A percentile compares a stretch with the other conserved stretches of the same genome.
Evolutionary conservation across 2,797 vertebrate species (phyloP).

Genomic region (Gobionotothen gibberifrons): DNA sequence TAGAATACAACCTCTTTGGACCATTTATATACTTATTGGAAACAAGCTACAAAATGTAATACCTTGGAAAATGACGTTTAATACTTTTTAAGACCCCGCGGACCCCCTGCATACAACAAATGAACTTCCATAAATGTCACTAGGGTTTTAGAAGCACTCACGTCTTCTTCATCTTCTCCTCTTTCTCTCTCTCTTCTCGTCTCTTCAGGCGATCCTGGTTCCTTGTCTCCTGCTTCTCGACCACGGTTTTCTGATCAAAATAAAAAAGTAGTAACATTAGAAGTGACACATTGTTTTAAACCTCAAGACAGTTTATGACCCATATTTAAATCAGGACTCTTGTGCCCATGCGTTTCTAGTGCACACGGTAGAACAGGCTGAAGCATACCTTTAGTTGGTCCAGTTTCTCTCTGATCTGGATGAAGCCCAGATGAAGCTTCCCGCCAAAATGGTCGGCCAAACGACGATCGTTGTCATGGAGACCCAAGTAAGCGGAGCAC

Average conservation of each 20-base stretch:
- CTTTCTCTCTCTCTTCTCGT: slow-evolving; percentile 94
- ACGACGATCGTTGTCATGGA: slow-evolving; percentile 98
- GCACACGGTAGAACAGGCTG: neutral
- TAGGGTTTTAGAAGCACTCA: slow-evolving; percentile 60
- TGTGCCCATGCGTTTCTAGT: neutral
- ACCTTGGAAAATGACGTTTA: no score
- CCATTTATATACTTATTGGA: no score
- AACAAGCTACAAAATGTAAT: no score
- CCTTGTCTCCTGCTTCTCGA: slow-evolving; percentile 95
- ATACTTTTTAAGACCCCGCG: no score
- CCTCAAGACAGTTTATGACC: neutral
- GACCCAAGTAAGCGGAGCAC: slow-evolving; percentile 97
- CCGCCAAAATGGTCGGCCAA: slow-evolving; percentile 98
- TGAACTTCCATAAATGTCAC: neutral
- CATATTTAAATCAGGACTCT: neutral
- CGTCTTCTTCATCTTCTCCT: slow-evolving; percentile 90
- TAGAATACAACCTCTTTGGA: no score
- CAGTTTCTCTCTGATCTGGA: slow-evolving; percentile 98
- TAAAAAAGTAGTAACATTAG: neutral
- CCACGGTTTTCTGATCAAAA: slow-evolving; percentile 91
- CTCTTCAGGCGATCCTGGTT: slow-evolving; percentile 95
- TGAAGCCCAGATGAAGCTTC: slow-evolving; percentile 98
- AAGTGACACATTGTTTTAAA: neutral
- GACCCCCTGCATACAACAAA: neutral
- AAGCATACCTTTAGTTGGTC: slow-evolving; percentile 91